Evolutionary conservation across 1,140 invertebrate genomes (phyloP), one percentile per base, ranked within the genome.

Genomic region (Hylaeus anthracinus): DNA sequence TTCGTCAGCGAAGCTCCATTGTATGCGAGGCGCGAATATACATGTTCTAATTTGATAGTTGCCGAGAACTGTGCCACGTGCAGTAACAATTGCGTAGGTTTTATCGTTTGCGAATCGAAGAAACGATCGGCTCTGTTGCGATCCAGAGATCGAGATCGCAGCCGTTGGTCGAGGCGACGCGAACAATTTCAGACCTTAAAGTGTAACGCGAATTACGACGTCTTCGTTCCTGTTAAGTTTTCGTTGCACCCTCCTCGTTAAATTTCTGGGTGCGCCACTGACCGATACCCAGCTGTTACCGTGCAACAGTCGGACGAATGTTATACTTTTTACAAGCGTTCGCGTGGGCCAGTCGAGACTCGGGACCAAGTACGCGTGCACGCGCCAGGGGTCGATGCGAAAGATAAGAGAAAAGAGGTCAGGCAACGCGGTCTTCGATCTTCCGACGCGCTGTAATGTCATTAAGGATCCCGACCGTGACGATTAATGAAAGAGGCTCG

Each of bases 401-500:
- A 61, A 61, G 55, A 75, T 75, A 75, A 53, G 55, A 69, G 63
- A 81, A 75, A 81, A 76, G 79, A 70, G 73, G 72, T 76, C 72
- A 76, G 55, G 15, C 61, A 76, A 48, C 48, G 65, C 65, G 72
- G 79, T 74, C 58, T 55, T 79, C 69, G 76, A 72, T 81, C 72
- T 69, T 76, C 64, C 55, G 55, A 70, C 65, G 65, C 72, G 72
- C 55, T 55, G 55, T 80, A 75, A 73, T 80, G 55, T 70, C 72
- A 70, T 81, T 81, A 76, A 63, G 72, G 64, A 81, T 76, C 65
- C 63, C 43, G 79, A 60, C 73, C 71, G 56, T 66, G 79, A 61
- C 79, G 73, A 81, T 81, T 74, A 81, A 76, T 70, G 72, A 76
- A 51, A 75, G 65, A 75, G 79, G 72, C 72, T 81, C 79, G 72